Conservation (phyloP, 2,888 invertebrate genomes). For the Eilema sororculum region DNA sequence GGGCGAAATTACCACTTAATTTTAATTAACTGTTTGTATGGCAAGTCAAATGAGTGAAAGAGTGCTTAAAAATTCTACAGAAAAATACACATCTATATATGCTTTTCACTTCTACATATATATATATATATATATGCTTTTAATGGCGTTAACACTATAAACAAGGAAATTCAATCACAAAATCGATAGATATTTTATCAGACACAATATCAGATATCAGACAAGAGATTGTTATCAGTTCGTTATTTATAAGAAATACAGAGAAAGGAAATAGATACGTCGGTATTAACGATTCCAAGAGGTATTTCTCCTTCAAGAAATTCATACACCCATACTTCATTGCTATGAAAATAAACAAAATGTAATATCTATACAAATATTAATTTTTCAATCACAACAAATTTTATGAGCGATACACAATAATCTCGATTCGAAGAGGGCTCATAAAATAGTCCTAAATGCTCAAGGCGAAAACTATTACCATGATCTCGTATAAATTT, state of each 20-base stretch:
- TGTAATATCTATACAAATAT: neutral
- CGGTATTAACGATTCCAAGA: too few species aligned
- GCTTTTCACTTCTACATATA: too few species aligned
- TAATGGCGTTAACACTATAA: neutral
- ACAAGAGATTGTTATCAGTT: constrained; percentile 4
- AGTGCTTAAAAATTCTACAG: neutral
- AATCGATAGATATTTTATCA: constrained; percentile 1
- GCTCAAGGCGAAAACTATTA: neutral
- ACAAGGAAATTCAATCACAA: neutral
- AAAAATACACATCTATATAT: too few species aligned
- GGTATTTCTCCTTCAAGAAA: neutral
- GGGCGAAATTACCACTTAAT: neutral
- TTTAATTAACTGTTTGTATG: neutral
- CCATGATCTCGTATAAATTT: neutral
- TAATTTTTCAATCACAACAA: neutral
- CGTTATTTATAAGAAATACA: neutral
- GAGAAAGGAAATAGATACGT: neutral
- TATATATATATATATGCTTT: too few species aligned
- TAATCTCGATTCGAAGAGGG: neutral
- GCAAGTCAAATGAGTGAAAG: neutral
- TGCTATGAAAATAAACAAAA: neutral
- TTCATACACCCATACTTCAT: neutral
- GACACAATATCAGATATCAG: neutral
- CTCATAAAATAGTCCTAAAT: constrained; percentile 1
- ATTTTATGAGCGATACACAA: neutral